Evolutionary conservation across 1,140 invertebrate species (phyloP).

Genomic region (Oedothorax gibbosus): DNA sequence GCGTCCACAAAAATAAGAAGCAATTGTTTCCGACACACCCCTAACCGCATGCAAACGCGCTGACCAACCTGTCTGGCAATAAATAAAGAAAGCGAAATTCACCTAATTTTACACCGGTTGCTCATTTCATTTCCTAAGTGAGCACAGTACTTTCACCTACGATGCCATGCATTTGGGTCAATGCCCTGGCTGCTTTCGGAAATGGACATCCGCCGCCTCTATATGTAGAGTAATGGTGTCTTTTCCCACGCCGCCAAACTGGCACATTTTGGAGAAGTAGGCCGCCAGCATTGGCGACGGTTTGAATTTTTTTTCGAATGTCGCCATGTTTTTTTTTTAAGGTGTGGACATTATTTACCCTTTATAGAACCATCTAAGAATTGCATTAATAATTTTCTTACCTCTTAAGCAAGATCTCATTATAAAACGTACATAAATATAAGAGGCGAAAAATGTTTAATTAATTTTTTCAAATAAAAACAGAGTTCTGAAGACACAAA

Average conservation of each 20-base stretch:
- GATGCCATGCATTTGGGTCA: conserved; percentile 31
- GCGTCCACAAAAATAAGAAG: too few species aligned
- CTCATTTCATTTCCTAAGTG: neutral
- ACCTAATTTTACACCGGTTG: conserved; percentile 9
- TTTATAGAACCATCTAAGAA: too few species aligned
- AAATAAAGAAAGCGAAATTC: neutral
- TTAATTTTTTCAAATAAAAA: too few species aligned
- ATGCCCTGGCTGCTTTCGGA: conserved; percentile 31
- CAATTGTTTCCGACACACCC: too few species aligned
- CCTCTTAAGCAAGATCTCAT: too few species aligned
- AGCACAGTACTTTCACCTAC: conserved; percentile 42
- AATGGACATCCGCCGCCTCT: conserved; percentile 52
- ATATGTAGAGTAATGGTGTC: conserved; percentile 3
- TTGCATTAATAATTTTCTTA: too few species aligned
- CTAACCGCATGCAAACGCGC: too few species aligned
- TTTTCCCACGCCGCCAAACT: conserved; percentile 20
- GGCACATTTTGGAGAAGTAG: conserved; percentile 25
- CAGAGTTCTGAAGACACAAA: too few species aligned
- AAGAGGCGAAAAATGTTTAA: too few species aligned
- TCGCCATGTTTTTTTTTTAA: neutral
- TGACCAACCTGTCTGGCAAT: too few species aligned
- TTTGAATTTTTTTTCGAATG: conserved; percentile 1
- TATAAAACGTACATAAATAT: too few species aligned
- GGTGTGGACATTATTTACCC: neutral
- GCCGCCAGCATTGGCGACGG: neutral